phyloP scores from a whole-genome alignment of 2,797 vertebrate genomes.

The Botia almorhae region DNA sequence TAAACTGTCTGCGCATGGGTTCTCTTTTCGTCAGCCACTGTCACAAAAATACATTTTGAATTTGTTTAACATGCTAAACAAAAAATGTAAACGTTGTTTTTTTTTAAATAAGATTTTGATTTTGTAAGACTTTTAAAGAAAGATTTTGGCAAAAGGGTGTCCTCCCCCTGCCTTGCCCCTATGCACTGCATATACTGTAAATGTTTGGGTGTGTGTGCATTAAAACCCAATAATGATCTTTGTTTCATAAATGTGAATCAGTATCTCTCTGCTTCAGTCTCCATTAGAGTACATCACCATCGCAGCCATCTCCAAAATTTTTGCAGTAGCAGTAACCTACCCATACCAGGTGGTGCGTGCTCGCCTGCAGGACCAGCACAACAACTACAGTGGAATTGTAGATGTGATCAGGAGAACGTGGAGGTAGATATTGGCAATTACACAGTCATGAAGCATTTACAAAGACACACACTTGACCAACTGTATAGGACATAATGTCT shows the following conservation, averaged over 20 bases:
- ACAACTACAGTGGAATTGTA: slow-evolving; percentile 75
- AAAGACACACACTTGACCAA: not conserved
- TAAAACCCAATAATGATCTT: not conserved
- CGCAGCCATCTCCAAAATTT: slow-evolving; percentile 86
- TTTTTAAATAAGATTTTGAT: too few species aligned
- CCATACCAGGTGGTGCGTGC: slow-evolving; percentile 86
- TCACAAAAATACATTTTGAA: too few species aligned
- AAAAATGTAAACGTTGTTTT: too few species aligned
- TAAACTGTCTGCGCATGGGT: too few species aligned
- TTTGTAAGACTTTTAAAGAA: too few species aligned
- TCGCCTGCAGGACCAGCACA: slow-evolving; percentile 87
- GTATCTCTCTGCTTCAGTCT: slow-evolving; percentile 67
- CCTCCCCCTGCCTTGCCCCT: too few species aligned
- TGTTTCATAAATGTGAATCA: slow-evolving; percentile 4
- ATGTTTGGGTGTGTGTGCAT: too few species aligned
- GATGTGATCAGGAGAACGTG: slow-evolving; percentile 82
- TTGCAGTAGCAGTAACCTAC: slow-evolving; percentile 84
- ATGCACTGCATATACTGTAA: too few species aligned
- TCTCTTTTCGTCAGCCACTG: too few species aligned
- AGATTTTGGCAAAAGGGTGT: too few species aligned
- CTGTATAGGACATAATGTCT: not conserved
- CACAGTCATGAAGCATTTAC: too few species aligned
- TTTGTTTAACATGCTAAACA: too few species aligned
- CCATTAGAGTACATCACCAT: slow-evolving; percentile 83
- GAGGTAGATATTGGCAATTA: slow-evolving; percentile 70